Evolutionary conservation across 2,888 invertebrate species (phyloP).

Genomic region (Emmelina monodactyla): DNA sequence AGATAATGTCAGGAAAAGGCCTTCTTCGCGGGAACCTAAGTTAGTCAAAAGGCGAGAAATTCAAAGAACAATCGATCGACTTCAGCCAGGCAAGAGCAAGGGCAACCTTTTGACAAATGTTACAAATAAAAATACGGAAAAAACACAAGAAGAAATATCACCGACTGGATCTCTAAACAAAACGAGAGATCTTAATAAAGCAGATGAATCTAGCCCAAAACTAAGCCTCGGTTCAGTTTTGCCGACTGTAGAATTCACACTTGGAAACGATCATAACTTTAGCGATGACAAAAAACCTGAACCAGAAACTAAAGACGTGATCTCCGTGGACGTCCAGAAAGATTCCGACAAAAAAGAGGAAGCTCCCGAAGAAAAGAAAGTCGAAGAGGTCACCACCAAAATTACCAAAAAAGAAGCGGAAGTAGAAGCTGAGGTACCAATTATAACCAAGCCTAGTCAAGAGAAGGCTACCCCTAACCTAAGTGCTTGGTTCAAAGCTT

Average conservation of each 20-base stretch:
- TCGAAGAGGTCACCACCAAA: conserved; percentile 24
- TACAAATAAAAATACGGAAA: conserved; percentile 57
- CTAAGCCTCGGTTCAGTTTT: conserved; percentile 86
- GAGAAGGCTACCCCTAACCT: conserved; percentile 83
- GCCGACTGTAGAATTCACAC: conserved; percentile 71
- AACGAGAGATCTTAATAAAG: conserved; percentile 67
- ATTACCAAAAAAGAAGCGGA: conserved; percentile 43
- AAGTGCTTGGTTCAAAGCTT: conserved; percentile 92
- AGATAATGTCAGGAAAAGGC: conserved; percentile 57
- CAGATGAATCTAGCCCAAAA: conserved; percentile 77
- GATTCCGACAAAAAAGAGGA: conserved; percentile 28
- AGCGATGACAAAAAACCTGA: conserved; percentile 21
- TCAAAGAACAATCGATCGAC: conserved; percentile 82
- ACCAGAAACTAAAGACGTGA: conserved; percentile 17
- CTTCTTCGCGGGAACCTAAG: conserved; percentile 48
- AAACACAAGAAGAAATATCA: conserved; percentile 66
- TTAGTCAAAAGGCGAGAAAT: conserved; percentile 70
- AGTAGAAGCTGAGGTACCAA: conserved; percentile 43
- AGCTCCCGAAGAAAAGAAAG: conserved; percentile 25
- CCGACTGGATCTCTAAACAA: conserved; percentile 64
- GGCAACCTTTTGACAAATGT: conserved; percentile 81
- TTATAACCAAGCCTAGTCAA: conserved; percentile 52
- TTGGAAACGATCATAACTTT: conserved; percentile 74
- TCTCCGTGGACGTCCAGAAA: conserved; percentile 16
- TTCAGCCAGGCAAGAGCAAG: conserved; percentile 88